Percentiles rank a stretch among this genome's conserved stretches.
phyloP scores from a whole-genome alignment of 2,888 invertebrate species.

The Ornithoptera priamus region DNA sequence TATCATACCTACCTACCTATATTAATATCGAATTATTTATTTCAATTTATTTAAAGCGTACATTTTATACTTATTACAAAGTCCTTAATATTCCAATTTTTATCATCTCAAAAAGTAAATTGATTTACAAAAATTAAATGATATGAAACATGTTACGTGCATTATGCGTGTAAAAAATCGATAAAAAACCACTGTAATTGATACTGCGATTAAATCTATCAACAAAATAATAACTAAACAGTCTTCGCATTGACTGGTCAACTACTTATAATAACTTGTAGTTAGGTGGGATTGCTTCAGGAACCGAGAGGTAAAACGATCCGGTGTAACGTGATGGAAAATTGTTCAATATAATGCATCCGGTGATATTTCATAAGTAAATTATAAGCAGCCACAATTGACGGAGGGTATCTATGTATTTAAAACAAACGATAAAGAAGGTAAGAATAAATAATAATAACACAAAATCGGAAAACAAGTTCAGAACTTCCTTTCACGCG shows the following conservation, averaged over 20 bases:
- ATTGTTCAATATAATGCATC: slow-evolving; percentile 19
- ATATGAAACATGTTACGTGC: slow-evolving; percentile 48
- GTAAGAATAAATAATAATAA: slow-evolving; percentile 7
- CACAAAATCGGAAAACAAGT: slow-evolving; percentile 24
- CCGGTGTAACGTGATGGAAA: slow-evolving; percentile 13
- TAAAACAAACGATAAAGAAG: neutral
- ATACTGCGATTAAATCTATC: slow-evolving; percentile 65
- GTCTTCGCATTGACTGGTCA: slow-evolving; percentile 75
- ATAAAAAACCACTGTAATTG: slow-evolving; percentile 41
- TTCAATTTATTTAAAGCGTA: slow-evolving; percentile 79
- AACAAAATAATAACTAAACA: slow-evolving; percentile 72
- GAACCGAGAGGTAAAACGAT: slow-evolving; percentile 49
- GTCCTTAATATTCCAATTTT: slow-evolving; percentile 64
- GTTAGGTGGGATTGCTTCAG: slow-evolving; percentile 69
- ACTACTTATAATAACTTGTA: slow-evolving; percentile 46
- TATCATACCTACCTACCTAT: slow-evolving; percentile 75
- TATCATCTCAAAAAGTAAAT: slow-evolving; percentile 53
- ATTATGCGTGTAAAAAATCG: slow-evolving; percentile 61
- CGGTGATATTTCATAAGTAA: slow-evolving; percentile 1
- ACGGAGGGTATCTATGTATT: slow-evolving; percentile 6
- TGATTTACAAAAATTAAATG: slow-evolving; percentile 54
- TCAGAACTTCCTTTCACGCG: slow-evolving; percentile 64
- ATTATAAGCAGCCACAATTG: slow-evolving; percentile 14
- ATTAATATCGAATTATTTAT: slow-evolving; percentile 69
- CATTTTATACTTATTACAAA: slow-evolving; percentile 76